Evolutionary conservation across 2,888 invertebrate genomes (phyloP).

Genomic region (Himalopsyche anomala): DNA sequence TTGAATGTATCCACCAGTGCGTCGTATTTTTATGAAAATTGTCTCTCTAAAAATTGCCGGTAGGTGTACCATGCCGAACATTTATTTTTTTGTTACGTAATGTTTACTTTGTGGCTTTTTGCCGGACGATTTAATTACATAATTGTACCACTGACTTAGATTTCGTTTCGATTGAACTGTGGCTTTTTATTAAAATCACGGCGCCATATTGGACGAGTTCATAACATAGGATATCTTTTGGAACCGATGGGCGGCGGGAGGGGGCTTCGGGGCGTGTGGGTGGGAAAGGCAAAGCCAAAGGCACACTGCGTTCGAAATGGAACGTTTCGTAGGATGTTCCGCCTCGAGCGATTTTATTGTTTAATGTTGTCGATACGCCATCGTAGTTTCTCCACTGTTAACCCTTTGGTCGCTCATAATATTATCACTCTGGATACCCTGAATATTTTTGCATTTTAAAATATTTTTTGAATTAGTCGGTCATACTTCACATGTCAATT

Average conservation of each 20-base stretch:
- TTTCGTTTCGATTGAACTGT: not conserved
- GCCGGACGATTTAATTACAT: constrained; percentile 75
- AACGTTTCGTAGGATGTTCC: constrained; percentile 35
- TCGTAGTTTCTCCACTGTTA: not conserved
- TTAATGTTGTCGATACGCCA: constrained; percentile 3
- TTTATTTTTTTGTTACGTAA: constrained; percentile 68
- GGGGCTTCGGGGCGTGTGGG: constrained; percentile 27
- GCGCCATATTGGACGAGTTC: constrained; percentile 41
- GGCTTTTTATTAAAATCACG: constrained; percentile 13
- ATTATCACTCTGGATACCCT: not conserved
- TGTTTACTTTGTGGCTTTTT: constrained; percentile 76
- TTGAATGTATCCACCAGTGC: not conserved
- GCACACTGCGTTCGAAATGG: constrained; percentile 36
- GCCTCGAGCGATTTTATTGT: constrained; percentile 42
- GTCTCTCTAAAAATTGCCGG: not conserved
- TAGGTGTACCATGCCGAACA: not conserved
- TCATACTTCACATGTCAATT: too few species aligned
- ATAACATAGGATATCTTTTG: constrained; percentile 21
- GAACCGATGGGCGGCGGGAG: not conserved
- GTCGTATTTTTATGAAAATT: not conserved
- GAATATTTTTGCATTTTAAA: too few species aligned
- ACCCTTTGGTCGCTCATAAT: not conserved
- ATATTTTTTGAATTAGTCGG: too few species aligned
- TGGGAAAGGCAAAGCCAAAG: constrained; percentile 39
- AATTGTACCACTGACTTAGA: constrained; percentile 66